phyloP scores from a whole-genome alignment of 2,797 vertebrate species.

The Ispidina picta region DNA sequence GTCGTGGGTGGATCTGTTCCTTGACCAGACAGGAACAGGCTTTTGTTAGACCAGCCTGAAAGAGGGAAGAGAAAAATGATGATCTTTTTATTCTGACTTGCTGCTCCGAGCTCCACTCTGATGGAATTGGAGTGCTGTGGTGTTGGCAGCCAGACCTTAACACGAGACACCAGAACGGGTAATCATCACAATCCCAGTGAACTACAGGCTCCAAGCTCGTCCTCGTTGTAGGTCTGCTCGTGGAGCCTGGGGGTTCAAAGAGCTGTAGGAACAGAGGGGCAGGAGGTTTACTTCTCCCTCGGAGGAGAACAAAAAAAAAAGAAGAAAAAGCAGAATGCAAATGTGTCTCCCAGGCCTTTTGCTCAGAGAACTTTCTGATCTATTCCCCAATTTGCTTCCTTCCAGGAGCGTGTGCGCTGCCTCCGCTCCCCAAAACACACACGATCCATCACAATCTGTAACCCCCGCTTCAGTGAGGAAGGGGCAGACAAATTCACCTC shows the following conservation, averaged over 20 bases:
- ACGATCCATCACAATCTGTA: conserved; percentile 20
- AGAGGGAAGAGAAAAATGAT: background rate
- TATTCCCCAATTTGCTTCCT: background rate
- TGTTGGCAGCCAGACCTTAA: accelerated
- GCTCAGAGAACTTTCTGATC: background rate
- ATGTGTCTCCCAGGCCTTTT: background rate
- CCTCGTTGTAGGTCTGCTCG: background rate
- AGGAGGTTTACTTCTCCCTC: background rate
- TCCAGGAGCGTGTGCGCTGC: accelerated
- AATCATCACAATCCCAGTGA: background rate
- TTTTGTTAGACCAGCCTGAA: conserved; percentile 44
- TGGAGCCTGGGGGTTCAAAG: accelerated
- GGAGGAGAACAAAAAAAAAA: accelerated
- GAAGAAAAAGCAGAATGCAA: background rate
- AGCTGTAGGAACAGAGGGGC: background rate
- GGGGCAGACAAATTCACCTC: conserved; percentile 23
- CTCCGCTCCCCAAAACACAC: background rate
- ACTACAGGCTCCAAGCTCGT: background rate
- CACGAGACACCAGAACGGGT: accelerated
- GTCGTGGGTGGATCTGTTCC: conserved; percentile 4
- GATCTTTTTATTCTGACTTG: background rate
- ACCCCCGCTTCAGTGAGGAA: background rate
- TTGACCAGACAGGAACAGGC: background rate
- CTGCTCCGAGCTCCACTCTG: background rate
- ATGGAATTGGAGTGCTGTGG: background rate